Evolutionary conservation across 2,888 invertebrate species (phyloP).

Genomic region (Dimorphilus gyrociliatus): DNA sequence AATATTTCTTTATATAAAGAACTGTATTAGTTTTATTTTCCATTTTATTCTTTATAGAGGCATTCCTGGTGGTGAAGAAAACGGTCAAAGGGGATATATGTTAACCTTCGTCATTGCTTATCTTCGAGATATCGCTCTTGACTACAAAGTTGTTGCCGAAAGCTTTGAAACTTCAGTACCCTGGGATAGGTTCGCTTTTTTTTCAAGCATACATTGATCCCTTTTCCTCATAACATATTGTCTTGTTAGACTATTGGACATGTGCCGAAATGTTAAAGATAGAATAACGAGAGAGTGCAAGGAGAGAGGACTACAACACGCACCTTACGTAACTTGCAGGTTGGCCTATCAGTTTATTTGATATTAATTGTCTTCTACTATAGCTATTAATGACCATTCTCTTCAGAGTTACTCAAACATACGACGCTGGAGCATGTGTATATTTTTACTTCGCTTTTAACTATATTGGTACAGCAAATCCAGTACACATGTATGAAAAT

Average conservation of each 20-base stretch:
- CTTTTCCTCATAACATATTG: too few relatives aligned
- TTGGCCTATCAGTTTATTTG: slow-evolving; percentile 9
- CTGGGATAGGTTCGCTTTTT: slow-evolving; percentile 53
- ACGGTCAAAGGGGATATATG: slow-evolving; percentile 86
- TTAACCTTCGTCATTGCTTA: slow-evolving; percentile 96
- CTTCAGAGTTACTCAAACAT: slow-evolving; percentile 70
- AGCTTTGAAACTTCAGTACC: slow-evolving; percentile 98
- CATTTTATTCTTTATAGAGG: slow-evolving; percentile 42
- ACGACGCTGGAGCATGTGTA: slow-evolving; percentile 93
- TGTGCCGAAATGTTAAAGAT: slow-evolving; percentile 78
- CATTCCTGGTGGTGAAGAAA: slow-evolving; percentile 73
- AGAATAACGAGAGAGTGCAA: slow-evolving; percentile 48
- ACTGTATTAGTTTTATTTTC: background rate
- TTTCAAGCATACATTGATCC: slow-evolving; percentile 1
- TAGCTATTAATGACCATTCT: slow-evolving; percentile 13
- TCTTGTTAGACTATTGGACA: slow-evolving; percentile 48
- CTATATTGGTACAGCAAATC: slow-evolving; percentile 46
- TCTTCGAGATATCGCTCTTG: slow-evolving; percentile 76
- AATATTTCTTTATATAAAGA: too few relatives aligned
- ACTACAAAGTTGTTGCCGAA: slow-evolving; percentile 73
- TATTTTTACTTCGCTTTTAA: slow-evolving; percentile 85
- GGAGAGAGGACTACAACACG: slow-evolving; percentile 38
- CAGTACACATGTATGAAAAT: slow-evolving; percentile 61
- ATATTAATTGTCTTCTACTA: slow-evolving; percentile 27
- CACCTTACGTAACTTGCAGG: slow-evolving; percentile 40